A percentile compares a stretch with the other conserved stretches of the same genome.
Evolutionary conservation across 2,888 invertebrate genomes (phyloP).

Genomic region (Endomychus coccineus): DNA sequence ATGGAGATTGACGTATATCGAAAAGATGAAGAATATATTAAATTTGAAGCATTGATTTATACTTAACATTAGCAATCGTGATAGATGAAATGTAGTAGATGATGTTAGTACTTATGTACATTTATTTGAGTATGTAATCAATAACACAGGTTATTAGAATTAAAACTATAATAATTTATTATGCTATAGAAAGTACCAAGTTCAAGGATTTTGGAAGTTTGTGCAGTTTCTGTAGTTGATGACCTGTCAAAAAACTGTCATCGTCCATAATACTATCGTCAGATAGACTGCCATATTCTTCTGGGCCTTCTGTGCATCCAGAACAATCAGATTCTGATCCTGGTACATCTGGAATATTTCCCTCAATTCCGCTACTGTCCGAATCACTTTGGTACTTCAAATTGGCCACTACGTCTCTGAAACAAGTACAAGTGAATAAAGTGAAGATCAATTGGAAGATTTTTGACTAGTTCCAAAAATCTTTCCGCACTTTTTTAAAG

Average conservation of each 20-base stretch:
- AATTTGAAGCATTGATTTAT: no score
- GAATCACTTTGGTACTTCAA: constrained; percentile 57
- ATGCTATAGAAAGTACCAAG: constrained; percentile 41
- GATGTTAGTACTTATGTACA: no score
- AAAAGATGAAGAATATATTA: no score
- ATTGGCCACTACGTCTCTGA: constrained; percentile 60
- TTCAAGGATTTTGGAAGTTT: constrained; percentile 52
- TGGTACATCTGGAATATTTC: constrained; percentile 39
- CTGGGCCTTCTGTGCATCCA: constrained; percentile 64
- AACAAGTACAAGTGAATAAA: no score
- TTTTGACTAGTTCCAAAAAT: no score
- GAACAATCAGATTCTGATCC: constrained; percentile 45
- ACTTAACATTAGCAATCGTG: no score
- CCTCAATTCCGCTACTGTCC: constrained; percentile 50
- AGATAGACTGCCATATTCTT: constrained; percentile 51
- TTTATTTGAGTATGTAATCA: no score
- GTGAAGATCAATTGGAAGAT: no score
- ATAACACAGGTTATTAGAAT: constrained; percentile 3
- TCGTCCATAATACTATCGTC: constrained; percentile 71
- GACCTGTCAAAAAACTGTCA: constrained; percentile 55
- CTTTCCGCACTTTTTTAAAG: no score
- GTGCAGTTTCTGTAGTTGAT: constrained; percentile 46
- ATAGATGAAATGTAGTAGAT: no score
- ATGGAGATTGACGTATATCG: no score
- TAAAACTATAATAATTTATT: constrained; percentile 16